Conservation (phyloP, 92 coral and sea anemone genomes). For the Epizoanthus stellaris region DNA sequence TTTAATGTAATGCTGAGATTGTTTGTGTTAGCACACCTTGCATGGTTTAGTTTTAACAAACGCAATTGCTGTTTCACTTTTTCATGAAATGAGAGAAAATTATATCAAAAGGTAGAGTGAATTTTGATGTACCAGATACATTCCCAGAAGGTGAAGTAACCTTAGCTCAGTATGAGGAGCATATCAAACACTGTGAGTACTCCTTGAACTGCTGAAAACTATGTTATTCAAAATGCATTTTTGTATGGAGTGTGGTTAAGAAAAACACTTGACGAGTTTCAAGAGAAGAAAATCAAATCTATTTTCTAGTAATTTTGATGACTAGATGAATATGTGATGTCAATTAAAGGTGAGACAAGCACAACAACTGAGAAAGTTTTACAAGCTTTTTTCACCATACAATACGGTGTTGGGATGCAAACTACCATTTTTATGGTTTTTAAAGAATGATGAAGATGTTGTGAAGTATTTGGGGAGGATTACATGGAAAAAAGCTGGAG, state of each 20-base stretch:
- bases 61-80: background rate
- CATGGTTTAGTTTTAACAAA: too few relatives aligned
- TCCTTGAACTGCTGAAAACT: background rate
- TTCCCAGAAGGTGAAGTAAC: conserved; percentile 19
- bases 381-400: conserved; percentile 3
- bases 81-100: background rate
- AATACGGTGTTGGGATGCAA: conserved; percentile 15
- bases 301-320: conserved; percentile 15
- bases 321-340: conserved; percentile 47
- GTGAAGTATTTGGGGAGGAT: background rate
- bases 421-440: conserved; percentile 29
- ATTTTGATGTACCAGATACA: background rate
- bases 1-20: too few relatives aligned
- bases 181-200: conserved; percentile 10
- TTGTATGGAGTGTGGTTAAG: background rate
- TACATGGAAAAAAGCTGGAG: too few relatives aligned
- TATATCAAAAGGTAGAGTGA: background rate
- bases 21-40: too few relatives aligned
- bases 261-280: background rate
- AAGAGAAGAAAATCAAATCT: background rate
- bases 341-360: conserved; percentile 50
- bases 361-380: conserved; percentile 46
- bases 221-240: conserved; percentile 21
- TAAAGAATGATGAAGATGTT: conserved; percentile 16
- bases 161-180: conserved; percentile 13